These are phyloP conservation scores for Amitus sp. DNA, from an alignment of 2,888 invertebrate genomes.

Conservation along the genomic window DNA sequence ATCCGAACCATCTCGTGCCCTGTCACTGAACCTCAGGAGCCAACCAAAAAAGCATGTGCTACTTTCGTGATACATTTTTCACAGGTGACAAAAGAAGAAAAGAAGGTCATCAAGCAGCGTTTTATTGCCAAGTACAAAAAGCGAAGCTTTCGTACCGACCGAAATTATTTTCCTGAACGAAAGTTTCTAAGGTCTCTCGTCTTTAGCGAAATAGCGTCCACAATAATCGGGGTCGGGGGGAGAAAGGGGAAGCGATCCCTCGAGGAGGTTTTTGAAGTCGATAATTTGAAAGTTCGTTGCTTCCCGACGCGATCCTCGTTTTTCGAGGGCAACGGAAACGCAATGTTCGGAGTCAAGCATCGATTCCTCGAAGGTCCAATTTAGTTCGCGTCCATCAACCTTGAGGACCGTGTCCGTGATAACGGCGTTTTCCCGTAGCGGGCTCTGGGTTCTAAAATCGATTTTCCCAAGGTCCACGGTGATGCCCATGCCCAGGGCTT, in stretches of 20 bases:
- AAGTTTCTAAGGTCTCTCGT: conserved; percentile 46
- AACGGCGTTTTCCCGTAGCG: conserved; percentile 59
- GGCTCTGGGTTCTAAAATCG: conserved; percentile 74
- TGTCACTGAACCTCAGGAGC: too few relatives aligned
- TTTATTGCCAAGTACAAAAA: not conserved
- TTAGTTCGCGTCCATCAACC: conserved; percentile 69
- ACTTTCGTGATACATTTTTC: not conserved
- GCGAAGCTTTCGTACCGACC: not conserved
- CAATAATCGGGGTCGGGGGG: conserved; percentile 70
- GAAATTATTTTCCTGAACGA: not conserved
- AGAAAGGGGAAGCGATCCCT: conserved; percentile 67
- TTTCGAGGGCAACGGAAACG: conserved; percentile 78
- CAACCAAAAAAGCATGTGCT: conserved; percentile 17
- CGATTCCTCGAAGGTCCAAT: conserved; percentile 88
- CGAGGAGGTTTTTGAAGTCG: conserved; percentile 71
- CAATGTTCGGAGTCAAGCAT: conserved; percentile 80
- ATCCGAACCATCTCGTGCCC: too few relatives aligned
- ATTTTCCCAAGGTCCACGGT: conserved; percentile 80
- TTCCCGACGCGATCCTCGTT: conserved; percentile 50
- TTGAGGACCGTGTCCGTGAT: conserved; percentile 75
- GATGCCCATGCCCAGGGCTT: conserved; percentile 89
- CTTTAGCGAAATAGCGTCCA: conserved; percentile 71
- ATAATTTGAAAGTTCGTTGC: conserved; percentile 61
- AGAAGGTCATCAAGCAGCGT: too few relatives aligned
- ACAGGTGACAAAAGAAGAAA: too few relatives aligned